Evolutionary conservation across 2,888 invertebrate genomes (phyloP).

Genomic region (Chamaedrilus cognettii): DNA sequence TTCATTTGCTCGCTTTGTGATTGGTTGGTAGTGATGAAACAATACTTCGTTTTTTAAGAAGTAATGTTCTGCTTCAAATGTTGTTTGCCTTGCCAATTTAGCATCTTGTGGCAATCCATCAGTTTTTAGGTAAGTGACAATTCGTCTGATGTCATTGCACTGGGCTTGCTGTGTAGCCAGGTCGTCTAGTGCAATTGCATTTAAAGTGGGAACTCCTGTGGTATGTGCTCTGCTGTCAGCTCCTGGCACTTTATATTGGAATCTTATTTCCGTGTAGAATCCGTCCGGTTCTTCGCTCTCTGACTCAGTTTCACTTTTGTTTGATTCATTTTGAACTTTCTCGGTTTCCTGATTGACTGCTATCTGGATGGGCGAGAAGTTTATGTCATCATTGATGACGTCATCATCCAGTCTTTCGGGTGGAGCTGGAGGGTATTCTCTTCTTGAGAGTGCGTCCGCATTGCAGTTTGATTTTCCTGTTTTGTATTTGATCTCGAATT

Average conservation of each 20-base stretch:
- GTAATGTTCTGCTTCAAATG: background rate
- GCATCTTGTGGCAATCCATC: background rate
- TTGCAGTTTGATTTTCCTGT: background rate
- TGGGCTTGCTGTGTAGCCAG: no score
- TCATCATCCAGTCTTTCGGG: background rate
- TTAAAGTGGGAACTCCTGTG: no score
- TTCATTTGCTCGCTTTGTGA: no score
- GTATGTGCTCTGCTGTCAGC: no score
- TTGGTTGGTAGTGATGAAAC: background rate
- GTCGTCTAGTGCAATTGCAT: no score
- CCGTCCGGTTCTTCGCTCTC: no score
- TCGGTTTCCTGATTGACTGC: no score
- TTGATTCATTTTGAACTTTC: no score
- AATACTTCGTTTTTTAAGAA: background rate
- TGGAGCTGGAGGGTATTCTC: background rate
- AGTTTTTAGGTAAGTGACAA: background rate
- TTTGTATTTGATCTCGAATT: background rate
- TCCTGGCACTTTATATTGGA: background rate
- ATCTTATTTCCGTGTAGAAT: background rate
- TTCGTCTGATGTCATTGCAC: background rate
- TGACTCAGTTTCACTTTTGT: no score
- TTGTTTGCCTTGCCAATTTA: background rate
- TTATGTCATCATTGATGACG: background rate
- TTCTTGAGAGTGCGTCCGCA: background rate
- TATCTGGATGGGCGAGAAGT: no score